phyloP scores from a whole-genome alignment of 2,797 vertebrate species.

The Acomys russatus region DNA sequence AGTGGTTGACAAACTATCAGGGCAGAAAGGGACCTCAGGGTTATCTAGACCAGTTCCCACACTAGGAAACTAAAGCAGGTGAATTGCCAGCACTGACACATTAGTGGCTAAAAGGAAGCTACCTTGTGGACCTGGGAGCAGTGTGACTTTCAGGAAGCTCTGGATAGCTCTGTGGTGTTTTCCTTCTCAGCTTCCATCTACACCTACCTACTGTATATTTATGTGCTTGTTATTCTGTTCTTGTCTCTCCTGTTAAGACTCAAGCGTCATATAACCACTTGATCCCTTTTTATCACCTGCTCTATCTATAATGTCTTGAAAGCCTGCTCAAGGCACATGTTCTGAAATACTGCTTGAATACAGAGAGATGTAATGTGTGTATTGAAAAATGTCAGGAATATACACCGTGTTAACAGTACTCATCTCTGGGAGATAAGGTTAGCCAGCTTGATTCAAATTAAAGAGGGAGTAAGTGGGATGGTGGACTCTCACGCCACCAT shows the following conservation, averaged over 20 bases:
- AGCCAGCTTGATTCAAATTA: background rate
- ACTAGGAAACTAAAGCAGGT: constrained; percentile 5
- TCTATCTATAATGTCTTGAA: background rate
- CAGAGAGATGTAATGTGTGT: constrained; percentile 21
- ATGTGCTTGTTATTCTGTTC: background rate
- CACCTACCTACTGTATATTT: background rate
- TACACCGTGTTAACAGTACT: background rate
- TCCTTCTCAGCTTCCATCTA: background rate
- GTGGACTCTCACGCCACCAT: background rate
- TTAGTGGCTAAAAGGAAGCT: constrained; percentile 5
- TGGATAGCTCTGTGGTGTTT: background rate
- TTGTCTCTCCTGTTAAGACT: background rate
- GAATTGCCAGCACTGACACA: background rate
- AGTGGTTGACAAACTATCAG: constrained; percentile 46
- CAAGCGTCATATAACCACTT: background rate
- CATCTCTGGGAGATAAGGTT: background rate
- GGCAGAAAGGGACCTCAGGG: constrained; percentile 21
- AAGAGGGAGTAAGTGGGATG: background rate
- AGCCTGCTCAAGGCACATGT: background rate
- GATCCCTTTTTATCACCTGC: background rate
- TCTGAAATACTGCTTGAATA: constrained; percentile 45
- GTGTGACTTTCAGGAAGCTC: background rate
- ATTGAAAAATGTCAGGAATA: constrained; percentile 28
- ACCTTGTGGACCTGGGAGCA: background rate
- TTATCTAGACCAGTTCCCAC: constrained; percentile 16